Conservation (phyloP, 2,888 invertebrate species). For the Pterostichus niger region DNA sequence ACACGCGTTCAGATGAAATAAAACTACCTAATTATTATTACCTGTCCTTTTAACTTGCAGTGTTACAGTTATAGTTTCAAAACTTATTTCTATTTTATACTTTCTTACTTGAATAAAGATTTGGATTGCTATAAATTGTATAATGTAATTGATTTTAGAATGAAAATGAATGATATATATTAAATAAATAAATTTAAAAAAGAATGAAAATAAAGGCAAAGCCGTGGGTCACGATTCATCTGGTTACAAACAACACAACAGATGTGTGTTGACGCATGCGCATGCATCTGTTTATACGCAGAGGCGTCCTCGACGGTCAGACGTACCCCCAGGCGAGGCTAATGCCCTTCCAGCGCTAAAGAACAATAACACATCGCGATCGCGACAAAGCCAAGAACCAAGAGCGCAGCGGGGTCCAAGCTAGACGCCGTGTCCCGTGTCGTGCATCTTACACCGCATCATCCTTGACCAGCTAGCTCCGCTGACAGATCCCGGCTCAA, state of each 20-base stretch:
- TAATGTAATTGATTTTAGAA: too few relatives aligned
- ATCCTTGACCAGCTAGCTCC: constrained; percentile 11
- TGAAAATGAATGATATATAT: too few relatives aligned
- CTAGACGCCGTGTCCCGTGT: neutral
- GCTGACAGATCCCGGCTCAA: constrained; percentile 13
- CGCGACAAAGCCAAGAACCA: constrained; percentile 52
- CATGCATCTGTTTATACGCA: constrained; percentile 53
- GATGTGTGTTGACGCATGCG: constrained; percentile 54
- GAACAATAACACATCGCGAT: constrained; percentile 63
- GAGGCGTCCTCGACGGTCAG: constrained; percentile 72
- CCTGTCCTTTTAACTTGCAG: too few relatives aligned
- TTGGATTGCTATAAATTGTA: too few relatives aligned
- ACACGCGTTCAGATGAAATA: too few relatives aligned
- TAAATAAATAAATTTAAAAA: neutral
- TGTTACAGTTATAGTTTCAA: too few relatives aligned
- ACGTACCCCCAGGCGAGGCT: constrained; percentile 71
- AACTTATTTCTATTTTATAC: too few relatives aligned
- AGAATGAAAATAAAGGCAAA: neutral
- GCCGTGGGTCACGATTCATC: constrained; percentile 6
- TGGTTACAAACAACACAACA: constrained; percentile 44
- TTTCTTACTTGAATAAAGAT: too few relatives aligned
- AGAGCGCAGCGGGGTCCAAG: neutral
- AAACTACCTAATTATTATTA: too few relatives aligned
- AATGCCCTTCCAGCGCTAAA: constrained; percentile 69
- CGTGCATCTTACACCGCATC: neutral